Base-by-base conservation (phyloP, 2,888 invertebrate species). In the Hydropsyche betteni region DNA sequence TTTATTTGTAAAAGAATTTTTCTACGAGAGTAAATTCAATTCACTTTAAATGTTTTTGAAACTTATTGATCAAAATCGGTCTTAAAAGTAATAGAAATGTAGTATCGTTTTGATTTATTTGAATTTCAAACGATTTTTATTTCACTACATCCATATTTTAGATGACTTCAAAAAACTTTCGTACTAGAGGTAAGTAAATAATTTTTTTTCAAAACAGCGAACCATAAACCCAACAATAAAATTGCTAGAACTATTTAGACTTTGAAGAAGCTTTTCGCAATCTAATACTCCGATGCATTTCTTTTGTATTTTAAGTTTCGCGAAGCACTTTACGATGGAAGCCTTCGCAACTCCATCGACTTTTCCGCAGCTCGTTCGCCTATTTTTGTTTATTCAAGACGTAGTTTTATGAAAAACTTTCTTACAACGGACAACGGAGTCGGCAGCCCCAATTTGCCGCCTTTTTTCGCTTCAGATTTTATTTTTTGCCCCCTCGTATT, bases 371-470 rank as follows among this genome's bases (percentile, higher is more conserved):
- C 16, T 12, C 44, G 50, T 51, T 69, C 52, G 16, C 51, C 52
- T 70, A 70, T 70, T 53, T 70, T 70, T 70, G 70, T 70, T 70
- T 70, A 53, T 36, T 52, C 70, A 51, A 70, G 70, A 53, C 12
- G 53, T 53, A 70, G 70, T 70, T 70, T 70, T 70, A 70, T 70
- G 70, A 70, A 70, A 70, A 70, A 70, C 70, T 70, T 70, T 70
- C 51, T 53, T 44, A 36, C 36, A 50, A 69, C 69, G 51, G 69
- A 69, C 69, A 69, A 69, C 69, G 44, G 34, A 14, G 58, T 58
- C 69, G 51, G 38, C 38, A 50, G 69, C 51, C 50, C 69, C 69
- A 69, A 69, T 69, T 69, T 69, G 50, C 51, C 14, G 38, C 38
- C 38, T 69, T 69, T 68, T 68, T 69, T 69, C 38, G 44, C 36